A percentile compares a stretch with the other conserved stretches of the same genome.
phyloP scores from a whole-genome alignment of 1,140 invertebrate species.

The Listronotus oregonensis region DNA sequence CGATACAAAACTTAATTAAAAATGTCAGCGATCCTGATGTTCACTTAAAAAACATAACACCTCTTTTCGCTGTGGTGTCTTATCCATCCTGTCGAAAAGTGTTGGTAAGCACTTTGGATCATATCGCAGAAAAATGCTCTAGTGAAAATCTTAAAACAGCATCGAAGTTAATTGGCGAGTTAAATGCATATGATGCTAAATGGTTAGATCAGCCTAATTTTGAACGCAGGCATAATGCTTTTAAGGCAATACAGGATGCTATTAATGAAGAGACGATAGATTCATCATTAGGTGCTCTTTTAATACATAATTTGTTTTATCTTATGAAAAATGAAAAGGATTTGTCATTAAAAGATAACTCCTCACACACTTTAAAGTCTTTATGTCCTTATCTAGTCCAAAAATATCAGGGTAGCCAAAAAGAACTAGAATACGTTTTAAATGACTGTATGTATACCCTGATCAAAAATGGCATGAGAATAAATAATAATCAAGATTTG shows the following conservation, averaged over 20 bases:
- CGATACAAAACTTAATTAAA: slow-evolving; percentile 73
- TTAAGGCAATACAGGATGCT: slow-evolving; percentile 67
- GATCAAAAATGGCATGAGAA: slow-evolving; percentile 69
- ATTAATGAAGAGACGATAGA: slow-evolving; percentile 62
- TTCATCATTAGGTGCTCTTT: slow-evolving; percentile 70
- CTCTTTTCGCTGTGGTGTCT: slow-evolving; percentile 67
- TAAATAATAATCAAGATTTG: slow-evolving; percentile 66
- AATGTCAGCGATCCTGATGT: slow-evolving; percentile 67
- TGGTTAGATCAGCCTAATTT: slow-evolving; percentile 94
- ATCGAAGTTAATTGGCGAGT: slow-evolving; percentile 63
- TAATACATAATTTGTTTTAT: slow-evolving; percentile 83
- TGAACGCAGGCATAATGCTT: slow-evolving; percentile 74
- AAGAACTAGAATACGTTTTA: slow-evolving; percentile 68
- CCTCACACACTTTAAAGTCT: slow-evolving; percentile 74
- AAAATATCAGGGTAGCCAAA: slow-evolving; percentile 57
- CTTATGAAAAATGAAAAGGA: slow-evolving; percentile 77
- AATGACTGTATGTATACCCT: slow-evolving; percentile 73
- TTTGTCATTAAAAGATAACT: slow-evolving; percentile 78
- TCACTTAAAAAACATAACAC: slow-evolving; percentile 70
- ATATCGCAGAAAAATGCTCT: slow-evolving; percentile 57
- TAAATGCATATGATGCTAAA: slow-evolving; percentile 85
- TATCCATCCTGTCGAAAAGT: slow-evolving; percentile 67
- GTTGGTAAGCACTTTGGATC: slow-evolving; percentile 63
- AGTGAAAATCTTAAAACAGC: slow-evolving; percentile 55
- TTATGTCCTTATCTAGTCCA: slow-evolving; percentile 65